phyloP scores from a whole-genome alignment of 53 echinoderm and acorn worm species.

The Hippasteria phrygiana region DNA sequence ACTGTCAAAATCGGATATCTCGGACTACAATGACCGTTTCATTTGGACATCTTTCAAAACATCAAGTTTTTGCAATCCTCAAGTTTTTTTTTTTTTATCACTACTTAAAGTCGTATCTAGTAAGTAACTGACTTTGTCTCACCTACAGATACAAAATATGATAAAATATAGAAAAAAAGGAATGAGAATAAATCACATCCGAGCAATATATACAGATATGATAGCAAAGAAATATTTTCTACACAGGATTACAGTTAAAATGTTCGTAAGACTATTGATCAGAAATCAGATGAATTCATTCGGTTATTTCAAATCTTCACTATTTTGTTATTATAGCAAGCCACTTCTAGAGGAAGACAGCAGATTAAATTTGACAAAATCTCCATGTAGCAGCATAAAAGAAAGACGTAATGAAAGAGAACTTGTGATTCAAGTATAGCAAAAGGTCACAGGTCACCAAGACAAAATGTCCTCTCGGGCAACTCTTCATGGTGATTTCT shows the following conservation, averaged over 20 bases:
- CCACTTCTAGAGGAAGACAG: conserved; percentile 51
- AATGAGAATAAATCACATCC: conserved; percentile 3
- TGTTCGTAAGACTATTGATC: background rate
- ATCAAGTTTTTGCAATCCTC: background rate
- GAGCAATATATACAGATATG: conserved; percentile 57
- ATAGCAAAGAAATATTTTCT: conserved; percentile 24
- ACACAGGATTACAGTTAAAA: conserved; percentile 6
- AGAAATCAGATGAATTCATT: background rate
- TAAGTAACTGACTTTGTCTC: conserved; percentile 45
- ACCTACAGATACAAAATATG: conserved; percentile 62
- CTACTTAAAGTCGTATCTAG: conserved; percentile 17
- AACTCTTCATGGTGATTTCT: conserved; percentile 4
- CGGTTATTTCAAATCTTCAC: background rate
- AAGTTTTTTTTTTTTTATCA: background rate
- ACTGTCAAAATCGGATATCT: background rate
- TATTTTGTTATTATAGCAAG: conserved; percentile 29
- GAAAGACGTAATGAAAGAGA: background rate
- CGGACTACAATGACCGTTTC: background rate
- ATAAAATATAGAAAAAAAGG: conserved; percentile 18
- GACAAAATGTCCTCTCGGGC: background rate
- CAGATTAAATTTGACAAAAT: background rate
- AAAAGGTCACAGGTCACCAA: conserved; percentile 35
- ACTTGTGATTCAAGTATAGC: background rate
- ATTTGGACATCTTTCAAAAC: background rate
- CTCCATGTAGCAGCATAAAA: background rate